Percentiles rank a stretch among this genome's conserved stretches.
Conservation (phyloP, 2,797 vertebrate genomes). For the Paratrypauchen microcephalus region DNA sequence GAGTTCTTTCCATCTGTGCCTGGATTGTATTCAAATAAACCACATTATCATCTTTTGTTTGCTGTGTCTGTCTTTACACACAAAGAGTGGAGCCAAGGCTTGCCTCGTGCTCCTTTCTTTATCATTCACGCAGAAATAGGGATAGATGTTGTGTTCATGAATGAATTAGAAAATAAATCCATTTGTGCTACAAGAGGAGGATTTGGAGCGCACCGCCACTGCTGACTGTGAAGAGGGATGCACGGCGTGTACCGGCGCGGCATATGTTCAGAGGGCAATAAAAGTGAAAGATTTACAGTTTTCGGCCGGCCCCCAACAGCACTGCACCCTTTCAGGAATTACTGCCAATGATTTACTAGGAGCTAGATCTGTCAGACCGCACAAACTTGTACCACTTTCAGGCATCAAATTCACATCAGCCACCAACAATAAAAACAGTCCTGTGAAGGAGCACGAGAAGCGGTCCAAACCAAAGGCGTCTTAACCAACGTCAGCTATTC, state of each 20-base stretch:
- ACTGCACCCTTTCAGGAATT: constrained; percentile 98
- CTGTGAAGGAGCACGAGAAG: not conserved
- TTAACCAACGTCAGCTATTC: not conserved
- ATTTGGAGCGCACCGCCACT: constrained; percentile 58
- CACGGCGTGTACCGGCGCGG: constrained; percentile 87
- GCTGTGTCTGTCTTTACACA: constrained; percentile 56
- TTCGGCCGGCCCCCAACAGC: constrained; percentile 91
- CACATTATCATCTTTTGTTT: constrained; percentile 63
- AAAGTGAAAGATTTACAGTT: constrained; percentile 99
- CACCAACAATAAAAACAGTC: constrained; percentile 37
- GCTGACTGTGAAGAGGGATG: constrained; percentile 84
- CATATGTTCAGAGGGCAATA: constrained; percentile 99
- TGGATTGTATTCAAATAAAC: constrained; percentile 75
- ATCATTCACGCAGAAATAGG: constrained; percentile 16
- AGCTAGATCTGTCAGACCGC: constrained; percentile 73
- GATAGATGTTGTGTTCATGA: constrained; percentile 19
- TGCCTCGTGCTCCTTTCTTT: constrained; percentile 35
- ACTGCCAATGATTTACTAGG: constrained; percentile 98
- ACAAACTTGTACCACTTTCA: constrained; percentile 66
- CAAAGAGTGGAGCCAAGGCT: constrained; percentile 38
- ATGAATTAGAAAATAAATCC: constrained; percentile 19
- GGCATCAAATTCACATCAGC: constrained; percentile 58
- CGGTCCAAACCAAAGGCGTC: not conserved
- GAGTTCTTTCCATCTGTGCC: constrained; percentile 42
- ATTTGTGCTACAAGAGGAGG: constrained; percentile 22